A percentile compares a stretch with the other conserved stretches of the same genome.
Evolutionary conservation across 2,888 invertebrate genomes (phyloP).

Genomic region (Epinotia brunnichana): DNA sequence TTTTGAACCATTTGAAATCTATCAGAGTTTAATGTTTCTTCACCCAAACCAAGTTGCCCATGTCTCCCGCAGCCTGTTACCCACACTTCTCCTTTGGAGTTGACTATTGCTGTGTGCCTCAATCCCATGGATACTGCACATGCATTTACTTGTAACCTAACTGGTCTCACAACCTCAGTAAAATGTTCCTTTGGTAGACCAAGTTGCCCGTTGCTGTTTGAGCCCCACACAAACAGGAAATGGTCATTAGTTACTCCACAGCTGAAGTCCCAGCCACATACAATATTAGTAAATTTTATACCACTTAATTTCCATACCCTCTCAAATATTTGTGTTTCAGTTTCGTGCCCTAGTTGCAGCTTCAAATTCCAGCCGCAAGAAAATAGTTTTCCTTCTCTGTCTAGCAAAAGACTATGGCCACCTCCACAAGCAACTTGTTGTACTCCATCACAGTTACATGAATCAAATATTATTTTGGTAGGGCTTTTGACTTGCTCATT

Average conservation of each 20-base stretch:
- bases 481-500: conserved; percentile 87
- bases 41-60: conserved; percentile 86
- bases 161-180: conserved; percentile 65
- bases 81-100: conserved; percentile 85
- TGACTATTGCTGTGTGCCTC: conserved; percentile 86
- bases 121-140: conserved; percentile 86
- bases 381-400: conserved; percentile 86
- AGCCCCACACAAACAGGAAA: conserved; percentile 91
- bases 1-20: conserved; percentile 82
- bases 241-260: conserved; percentile 88
- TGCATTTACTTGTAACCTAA: conserved; percentile 79
- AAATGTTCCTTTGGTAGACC: conserved; percentile 85
- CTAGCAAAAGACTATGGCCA: conserved; percentile 89
- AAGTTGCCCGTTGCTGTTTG: conserved; percentile 90
- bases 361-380: conserved; percentile 91
- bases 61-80: conserved; percentile 87
- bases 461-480: conserved; percentile 65
- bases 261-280: conserved; percentile 93
- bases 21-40: conserved; percentile 63
- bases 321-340: conserved; percentile 81
- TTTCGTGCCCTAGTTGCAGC: conserved; percentile 86
- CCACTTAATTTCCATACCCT: conserved; percentile 84
- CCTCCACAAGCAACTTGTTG: conserved; percentile 89
- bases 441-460: conserved; percentile 79
- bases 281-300: conserved; percentile 84